Base-by-base conservation (phyloP, 2,888 invertebrate species). In the Zaprionus obscuricornis region DNA sequence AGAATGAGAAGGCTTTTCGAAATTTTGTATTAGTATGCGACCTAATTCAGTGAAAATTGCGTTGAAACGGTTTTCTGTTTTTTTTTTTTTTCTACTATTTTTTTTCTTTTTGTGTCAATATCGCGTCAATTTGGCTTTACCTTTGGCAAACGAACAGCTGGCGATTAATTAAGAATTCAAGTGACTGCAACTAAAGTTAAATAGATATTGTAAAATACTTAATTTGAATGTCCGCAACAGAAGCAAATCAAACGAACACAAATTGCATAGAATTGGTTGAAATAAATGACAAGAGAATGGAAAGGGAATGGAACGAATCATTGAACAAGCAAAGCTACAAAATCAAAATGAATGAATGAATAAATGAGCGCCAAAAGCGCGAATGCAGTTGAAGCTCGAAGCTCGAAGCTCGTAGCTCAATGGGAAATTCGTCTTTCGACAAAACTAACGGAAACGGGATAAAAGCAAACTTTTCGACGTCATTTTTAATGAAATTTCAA, bases 401-500 rank as follows among this genome's bases (percentile, higher is more conserved):
- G 3, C n/a, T 18, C 2, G 37, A 13, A 34, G 26, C n/a, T n/a
- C n/a, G n/a, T n/a, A 27, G 31, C 31, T 37, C 50, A 46, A 37
- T 7, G 56, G 24, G 29, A 47, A n/a, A 51, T 40, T 62, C 71
- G 51, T 45, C 49, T n/a, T n/a, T 52, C 52, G 16, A 11, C 27
- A 50, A 51, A 59, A 52, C 29, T 16, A 37, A 67, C 36, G 63
- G 40, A 58, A 62, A 46, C 33, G 36, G 57, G 45, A 26, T 59
- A 45, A 73, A 69, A 59, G 75, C 66, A 76, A 85, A 81, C 83
- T 81, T 81, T 77, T 67, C 63, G 45, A 67, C 65, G 79, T 82
- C 63, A 73, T 54, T 85, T 81, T 81, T 82, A 81, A 81, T 85
- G 81, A 81, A 81, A 78, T 85, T 82, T 73, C 68, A 85, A 82